Evolutionary conservation across 2,797 vertebrate species (phyloP), one percentile per base, ranked within the genome.

Genomic region (Lutjanus campechanus): DNA sequence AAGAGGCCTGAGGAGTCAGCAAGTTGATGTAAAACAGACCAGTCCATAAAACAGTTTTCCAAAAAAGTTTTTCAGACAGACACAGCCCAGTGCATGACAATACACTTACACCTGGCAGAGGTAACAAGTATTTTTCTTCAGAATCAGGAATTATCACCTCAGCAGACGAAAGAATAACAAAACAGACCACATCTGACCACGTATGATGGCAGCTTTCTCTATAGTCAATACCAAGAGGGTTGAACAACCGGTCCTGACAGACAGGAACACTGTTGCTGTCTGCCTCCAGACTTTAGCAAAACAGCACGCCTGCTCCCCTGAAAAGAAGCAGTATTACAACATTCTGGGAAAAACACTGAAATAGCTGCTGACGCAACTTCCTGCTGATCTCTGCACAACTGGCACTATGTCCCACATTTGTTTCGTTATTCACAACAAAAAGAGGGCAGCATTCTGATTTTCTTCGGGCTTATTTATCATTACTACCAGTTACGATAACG

Each of bases 331-430:
- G 40, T 69, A 29, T 85, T 85, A 75, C 80, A 49, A 78, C 46
- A 86, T 78, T 81, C 79, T 67, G 72, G 79, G 81, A 53, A 72
- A 77, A 78, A 69, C 74, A 58, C 46, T 71, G 65, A 85, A 78
- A 80, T 43, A 66, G 70, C 72, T 80, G 73, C 76, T 84, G 77
- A 83, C 75, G 85, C 71, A 88, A 84, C 73, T 78, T 89, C 83
- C 83, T 84, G 81, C 64, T 76, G 79, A 73, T 87, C 62, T 80
- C 69, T 75, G 72, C 65, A 73, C 68, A 77, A 69, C 60, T 29
- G 76, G 75, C 73, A 65, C 65, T 17, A 0, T 36, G 64, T 75
- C 50, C 72, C 51, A 74, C 16, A 83, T 36, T 0, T 17, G 10
- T 16, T 43, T 47, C 5, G 10, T 69, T 47, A 53, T 59, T 51